phyloP scores from a whole-genome alignment of 2,113 vertebrate species.

The Prunella himalayana region DNA sequence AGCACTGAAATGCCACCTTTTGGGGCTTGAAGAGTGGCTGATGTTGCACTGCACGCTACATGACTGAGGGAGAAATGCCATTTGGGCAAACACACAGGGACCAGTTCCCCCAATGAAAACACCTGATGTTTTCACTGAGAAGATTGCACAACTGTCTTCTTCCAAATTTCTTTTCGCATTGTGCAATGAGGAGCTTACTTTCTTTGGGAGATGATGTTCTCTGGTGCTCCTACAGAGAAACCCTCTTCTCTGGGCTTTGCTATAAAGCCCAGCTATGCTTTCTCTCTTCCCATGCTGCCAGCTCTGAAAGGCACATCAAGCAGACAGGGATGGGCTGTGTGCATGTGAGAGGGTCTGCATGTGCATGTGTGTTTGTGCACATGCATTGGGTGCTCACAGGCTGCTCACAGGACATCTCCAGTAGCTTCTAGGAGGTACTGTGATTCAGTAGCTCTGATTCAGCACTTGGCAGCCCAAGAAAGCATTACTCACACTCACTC shows the following conservation, averaged over 20 bases:
- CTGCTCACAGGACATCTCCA: background rate
- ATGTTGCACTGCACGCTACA: fast-evolving
- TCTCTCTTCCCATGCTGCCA: background rate
- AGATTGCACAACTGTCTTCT: background rate
- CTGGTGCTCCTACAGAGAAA: background rate
- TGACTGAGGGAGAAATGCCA: background rate
- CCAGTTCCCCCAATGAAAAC: background rate
- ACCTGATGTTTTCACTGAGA: background rate
- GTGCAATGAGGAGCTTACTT: background rate
- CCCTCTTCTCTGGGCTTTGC: fast-evolving
- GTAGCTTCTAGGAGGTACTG: background rate
- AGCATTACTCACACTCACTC: background rate
- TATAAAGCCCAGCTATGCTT: background rate
- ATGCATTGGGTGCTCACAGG: background rate
- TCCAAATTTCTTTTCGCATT: background rate
- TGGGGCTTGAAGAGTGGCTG: background rate
- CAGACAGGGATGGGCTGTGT: background rate
- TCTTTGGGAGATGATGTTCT: background rate
- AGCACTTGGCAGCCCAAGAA: background rate
- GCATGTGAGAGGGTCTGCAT: background rate
- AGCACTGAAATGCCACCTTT: background rate
- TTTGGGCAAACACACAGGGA: background rate
- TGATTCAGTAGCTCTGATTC: background rate
- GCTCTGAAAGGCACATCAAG: background rate
- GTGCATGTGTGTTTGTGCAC: fast-evolving